Percentiles rank a stretch among this genome's conserved stretches.
Evolutionary conservation across 2,797 vertebrate genomes (phyloP).

Genomic region (Petrocephalus sullivani): DNA sequence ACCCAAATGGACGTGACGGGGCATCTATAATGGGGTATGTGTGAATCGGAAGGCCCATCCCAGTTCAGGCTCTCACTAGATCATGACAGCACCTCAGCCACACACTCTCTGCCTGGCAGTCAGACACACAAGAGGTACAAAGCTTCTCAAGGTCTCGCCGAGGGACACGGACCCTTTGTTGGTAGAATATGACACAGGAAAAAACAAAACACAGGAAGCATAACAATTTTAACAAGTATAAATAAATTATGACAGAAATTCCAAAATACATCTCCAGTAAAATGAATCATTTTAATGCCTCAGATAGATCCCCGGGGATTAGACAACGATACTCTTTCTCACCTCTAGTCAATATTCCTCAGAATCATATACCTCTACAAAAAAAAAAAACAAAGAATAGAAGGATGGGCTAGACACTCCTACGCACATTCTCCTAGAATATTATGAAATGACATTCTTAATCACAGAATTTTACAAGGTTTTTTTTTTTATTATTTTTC

Average conservation of each 20-base stretch:
- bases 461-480: not conserved
- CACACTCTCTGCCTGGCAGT: not conserved
- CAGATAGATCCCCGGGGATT: not conserved
- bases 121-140: not conserved
- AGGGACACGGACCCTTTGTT: not conserved
- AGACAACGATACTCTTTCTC: not conserved
- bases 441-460: not conserved
- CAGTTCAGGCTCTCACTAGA: not conserved
- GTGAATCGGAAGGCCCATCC: not conserved
- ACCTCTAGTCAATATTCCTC: not conserved
- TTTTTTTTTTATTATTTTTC: not conserved
- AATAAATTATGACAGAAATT: not conserved
- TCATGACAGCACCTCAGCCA: not conserved
- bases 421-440: not conserved
- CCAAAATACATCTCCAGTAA: not conserved
- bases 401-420: not conserved
- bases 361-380: not conserved
- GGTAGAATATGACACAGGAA: not conserved
- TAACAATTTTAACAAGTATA: not conserved
- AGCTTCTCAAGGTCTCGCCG: not conserved
- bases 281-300: not conserved
- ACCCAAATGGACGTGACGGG: not conserved
- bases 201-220: not conserved
- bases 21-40: not conserved
- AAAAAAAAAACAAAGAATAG: not conserved